These are phyloP conservation scores for Lagorchestes hirsutus DNA, from an alignment of 2,797 vertebrate species.

Conservation along the genomic window DNA sequence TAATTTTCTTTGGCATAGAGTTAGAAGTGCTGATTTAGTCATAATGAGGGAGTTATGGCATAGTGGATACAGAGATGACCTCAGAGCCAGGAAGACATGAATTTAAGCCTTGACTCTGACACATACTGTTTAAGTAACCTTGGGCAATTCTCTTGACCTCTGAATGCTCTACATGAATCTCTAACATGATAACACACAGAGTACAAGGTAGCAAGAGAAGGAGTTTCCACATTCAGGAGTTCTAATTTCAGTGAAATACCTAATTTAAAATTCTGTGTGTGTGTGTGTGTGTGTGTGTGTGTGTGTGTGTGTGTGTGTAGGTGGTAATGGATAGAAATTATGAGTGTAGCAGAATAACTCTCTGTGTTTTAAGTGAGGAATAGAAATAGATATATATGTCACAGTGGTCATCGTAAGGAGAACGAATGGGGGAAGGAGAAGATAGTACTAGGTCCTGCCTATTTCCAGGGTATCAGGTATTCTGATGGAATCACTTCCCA, in stretches of 20 bases:
- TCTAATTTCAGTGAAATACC: background rate
- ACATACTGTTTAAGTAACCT: background rate
- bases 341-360: background rate
- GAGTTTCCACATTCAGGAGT: background rate
- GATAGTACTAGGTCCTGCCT: background rate
- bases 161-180: background rate
- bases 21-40: background rate
- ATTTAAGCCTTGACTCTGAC: background rate
- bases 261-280: background rate
- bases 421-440: background rate
- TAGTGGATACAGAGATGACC: background rate
- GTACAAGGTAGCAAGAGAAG: background rate
- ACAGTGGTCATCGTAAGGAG: background rate
- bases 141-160: background rate
- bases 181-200: background rate
- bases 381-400: background rate
- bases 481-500: background rate
- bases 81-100: background rate
- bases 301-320: no score
- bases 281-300: background rate
- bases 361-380: background rate
- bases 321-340: background rate
- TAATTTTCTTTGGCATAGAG: background rate
- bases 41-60: background rate
- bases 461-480: background rate